Evolutionary conservation across 2,797 vertebrate species (phyloP).

Genomic region (Pseudochirops cupreus): DNA sequence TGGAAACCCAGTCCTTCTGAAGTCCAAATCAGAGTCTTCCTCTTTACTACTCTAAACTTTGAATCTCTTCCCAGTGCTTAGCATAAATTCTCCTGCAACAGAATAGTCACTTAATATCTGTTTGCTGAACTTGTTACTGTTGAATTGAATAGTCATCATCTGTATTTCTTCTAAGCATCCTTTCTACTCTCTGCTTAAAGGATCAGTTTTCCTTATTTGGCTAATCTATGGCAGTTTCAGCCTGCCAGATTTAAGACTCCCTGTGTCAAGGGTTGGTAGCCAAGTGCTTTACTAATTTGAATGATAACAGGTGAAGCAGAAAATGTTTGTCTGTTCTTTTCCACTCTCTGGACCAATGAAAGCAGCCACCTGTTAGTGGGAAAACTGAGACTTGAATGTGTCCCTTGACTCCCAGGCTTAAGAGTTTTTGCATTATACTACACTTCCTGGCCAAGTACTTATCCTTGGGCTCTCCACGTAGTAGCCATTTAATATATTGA

Average conservation of each 20-base stretch:
- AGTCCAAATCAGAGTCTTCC: background rate
- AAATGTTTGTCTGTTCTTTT: background rate
- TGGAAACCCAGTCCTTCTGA: background rate
- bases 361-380: background rate
- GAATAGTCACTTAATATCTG: background rate
- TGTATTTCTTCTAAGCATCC: background rate
- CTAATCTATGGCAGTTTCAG: background rate
- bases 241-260: background rate
- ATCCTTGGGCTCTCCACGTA: background rate
- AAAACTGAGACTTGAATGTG: background rate
- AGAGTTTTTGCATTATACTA: background rate
- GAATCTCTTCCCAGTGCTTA: background rate
- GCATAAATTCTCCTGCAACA: background rate
- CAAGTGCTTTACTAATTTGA: background rate
- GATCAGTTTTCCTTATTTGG: background rate
- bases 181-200: background rate
- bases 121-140: background rate
- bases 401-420: background rate
- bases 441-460: background rate
- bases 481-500: background rate
- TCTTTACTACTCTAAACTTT: background rate
- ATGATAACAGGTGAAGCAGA: background rate
- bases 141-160: background rate
- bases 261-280: background rate
- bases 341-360: background rate